Evolutionary conservation across 1,140 invertebrate species (phyloP).

Genomic region (Drosophila lini): DNA sequence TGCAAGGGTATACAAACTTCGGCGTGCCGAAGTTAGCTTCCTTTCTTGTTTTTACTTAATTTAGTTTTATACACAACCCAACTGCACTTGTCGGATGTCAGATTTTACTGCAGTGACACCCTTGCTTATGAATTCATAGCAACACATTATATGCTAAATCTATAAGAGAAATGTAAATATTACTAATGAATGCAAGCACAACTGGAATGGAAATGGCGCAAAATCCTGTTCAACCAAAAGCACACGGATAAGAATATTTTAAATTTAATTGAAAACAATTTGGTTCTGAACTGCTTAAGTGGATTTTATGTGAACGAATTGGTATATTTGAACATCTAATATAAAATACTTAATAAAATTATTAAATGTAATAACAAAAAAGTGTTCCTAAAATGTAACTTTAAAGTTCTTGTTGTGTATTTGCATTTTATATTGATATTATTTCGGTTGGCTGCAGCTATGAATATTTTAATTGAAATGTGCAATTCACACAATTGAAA

Average conservation of each 20-base stretch:
- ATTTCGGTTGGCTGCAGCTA: conserved; percentile 7
- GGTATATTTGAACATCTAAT: neutral
- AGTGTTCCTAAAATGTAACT: neutral
- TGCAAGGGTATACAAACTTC: too few species aligned
- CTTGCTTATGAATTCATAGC: conserved; percentile 9
- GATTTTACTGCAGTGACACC: conserved; percentile 14
- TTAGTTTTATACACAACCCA: neutral
- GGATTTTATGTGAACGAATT: neutral
- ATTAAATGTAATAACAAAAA: too few species aligned
- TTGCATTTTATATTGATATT: conserved; percentile 6
- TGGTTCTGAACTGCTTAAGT: neutral
- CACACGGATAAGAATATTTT: neutral
- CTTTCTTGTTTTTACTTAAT: neutral
- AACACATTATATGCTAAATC: conserved; percentile 7
- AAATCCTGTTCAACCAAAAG: neutral
- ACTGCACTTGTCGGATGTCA: neutral
- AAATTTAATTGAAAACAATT: neutral
- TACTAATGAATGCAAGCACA: conserved; percentile 4
- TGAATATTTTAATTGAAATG: conserved; percentile 55
- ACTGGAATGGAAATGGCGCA: conserved; percentile 8
- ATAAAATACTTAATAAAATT: neutral
- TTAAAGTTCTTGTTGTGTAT: neutral
- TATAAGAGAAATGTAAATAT: conserved; percentile 17
- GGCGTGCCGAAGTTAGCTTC: too few species aligned
- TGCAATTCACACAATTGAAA: conserved; percentile 38